A percentile compares a stretch with the other conserved stretches of the same genome.
Evolutionary conservation across 2,888 invertebrate genomes (phyloP).

Genomic region (Ennomos erosarius): DNA sequence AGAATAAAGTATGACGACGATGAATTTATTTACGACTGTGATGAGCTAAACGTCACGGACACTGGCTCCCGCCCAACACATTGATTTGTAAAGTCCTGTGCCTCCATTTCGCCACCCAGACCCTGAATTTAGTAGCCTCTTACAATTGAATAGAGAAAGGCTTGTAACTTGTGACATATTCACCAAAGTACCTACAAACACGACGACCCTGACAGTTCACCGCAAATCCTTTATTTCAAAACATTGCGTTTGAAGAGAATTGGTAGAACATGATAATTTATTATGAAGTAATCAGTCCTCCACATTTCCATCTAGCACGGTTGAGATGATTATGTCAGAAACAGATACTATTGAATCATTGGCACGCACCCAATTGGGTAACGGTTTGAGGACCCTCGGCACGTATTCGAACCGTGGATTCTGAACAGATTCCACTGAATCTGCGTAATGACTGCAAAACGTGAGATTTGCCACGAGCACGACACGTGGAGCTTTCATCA

Average conservation of each 20-base stretch:
- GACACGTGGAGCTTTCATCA: slow-evolving; percentile 33
- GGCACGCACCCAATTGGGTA: slow-evolving; percentile 37
- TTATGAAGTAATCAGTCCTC: slow-evolving; percentile 19
- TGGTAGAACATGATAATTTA: slow-evolving; percentile 18
- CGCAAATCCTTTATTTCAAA: slow-evolving; percentile 14
- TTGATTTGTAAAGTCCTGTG: too few species aligned
- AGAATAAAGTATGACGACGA: too few species aligned
- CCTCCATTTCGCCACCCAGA: too few species aligned
- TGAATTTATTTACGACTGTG: too few species aligned
- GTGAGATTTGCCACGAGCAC: slow-evolving; percentile 38
- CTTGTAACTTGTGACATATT: neutral
- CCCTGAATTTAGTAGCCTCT: too few species aligned
- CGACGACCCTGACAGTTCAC: slow-evolving; percentile 14
- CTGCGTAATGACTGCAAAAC: slow-evolving; percentile 13
- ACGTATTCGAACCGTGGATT: slow-evolving; percentile 15
- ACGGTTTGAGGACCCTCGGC: slow-evolving; percentile 27
- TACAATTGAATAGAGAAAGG: slow-evolving; percentile 3
- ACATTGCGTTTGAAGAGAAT: neutral
- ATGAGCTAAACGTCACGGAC: too few species aligned
- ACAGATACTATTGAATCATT: slow-evolving; percentile 23
- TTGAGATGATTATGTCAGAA: slow-evolving; percentile 34
- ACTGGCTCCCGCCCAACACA: too few species aligned
- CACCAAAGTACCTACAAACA: neutral
- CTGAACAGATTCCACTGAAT: slow-evolving; percentile 10
- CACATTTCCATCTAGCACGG: slow-evolving; percentile 17